phyloP scores from a whole-genome alignment of 1,140 invertebrate genomes.

The Formica exsecta region DNA sequence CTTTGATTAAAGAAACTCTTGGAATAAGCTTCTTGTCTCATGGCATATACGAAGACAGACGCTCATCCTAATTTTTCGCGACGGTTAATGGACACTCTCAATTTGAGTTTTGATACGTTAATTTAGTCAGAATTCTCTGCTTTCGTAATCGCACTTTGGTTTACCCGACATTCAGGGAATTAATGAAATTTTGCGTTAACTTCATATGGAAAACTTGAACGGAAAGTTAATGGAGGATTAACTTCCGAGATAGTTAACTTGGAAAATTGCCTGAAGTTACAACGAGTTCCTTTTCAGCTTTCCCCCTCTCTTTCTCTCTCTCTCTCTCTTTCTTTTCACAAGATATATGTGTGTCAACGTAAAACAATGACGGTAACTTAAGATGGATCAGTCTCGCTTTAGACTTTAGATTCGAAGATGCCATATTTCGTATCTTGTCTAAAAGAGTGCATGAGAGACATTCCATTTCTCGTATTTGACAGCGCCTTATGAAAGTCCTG shows the following conservation, averaged over 20 bases:
- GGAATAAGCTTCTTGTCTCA: neutral
- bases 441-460: slow-evolving; percentile 20
- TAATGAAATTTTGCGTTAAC: slow-evolving; percentile 23
- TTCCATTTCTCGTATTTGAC: slow-evolving; percentile 21
- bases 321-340: neutral
- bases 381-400: neutral
- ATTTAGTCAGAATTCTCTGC: neutral
- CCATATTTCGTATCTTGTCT: slow-evolving; percentile 31
- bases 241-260: slow-evolving; percentile 26
- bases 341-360: slow-evolving; percentile 1
- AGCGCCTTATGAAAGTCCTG: slow-evolving; percentile 13
- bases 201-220: slow-evolving; percentile 5
- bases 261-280: slow-evolving; percentile 5
- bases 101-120: slow-evolving; percentile 4
- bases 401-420: slow-evolving; percentile 11
- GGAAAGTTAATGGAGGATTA: slow-evolving; percentile 33
- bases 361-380: slow-evolving; percentile 19
- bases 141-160: slow-evolving; percentile 7
- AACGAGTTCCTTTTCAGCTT: neutral
- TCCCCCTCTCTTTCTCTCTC: neutral
- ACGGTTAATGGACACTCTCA: slow-evolving; percentile 3
- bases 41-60: slow-evolving; percentile 2
- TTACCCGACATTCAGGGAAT: neutral
- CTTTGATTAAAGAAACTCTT: slow-evolving; percentile 8
- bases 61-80: slow-evolving; percentile 22